Evolutionary conservation across 2,888 invertebrate species (phyloP).

Genomic region (Cephus sareptanus): DNA sequence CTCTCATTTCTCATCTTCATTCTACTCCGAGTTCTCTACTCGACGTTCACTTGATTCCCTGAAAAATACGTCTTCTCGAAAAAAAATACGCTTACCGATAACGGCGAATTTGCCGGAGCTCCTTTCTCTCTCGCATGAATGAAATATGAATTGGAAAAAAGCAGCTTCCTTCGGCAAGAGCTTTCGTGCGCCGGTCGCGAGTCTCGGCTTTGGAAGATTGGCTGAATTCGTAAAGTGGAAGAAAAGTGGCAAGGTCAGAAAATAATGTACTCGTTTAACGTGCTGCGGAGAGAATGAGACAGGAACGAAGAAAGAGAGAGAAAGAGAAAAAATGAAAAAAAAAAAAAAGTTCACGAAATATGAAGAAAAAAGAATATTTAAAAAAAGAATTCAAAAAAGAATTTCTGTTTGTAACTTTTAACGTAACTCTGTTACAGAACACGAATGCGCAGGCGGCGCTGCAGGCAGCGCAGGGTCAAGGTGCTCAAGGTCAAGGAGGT

Average conservation of each 20-base stretch:
- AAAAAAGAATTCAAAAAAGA: not conserved
- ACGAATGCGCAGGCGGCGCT: conserved; percentile 86
- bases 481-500: conserved; percentile 58
- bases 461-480: conserved; percentile 81
- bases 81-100: not conserved
- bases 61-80: not conserved
- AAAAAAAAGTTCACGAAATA: not conserved
- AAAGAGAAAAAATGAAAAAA: conserved; percentile 6
- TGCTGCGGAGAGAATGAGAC: not conserved
- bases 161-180: not conserved
- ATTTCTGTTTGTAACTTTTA: conserved; percentile 22
- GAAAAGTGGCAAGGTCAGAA: not conserved
- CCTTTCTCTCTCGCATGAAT: not conserved
- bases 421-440: conserved; percentile 47
- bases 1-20: no score
- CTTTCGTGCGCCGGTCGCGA: not conserved
- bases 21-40: conserved; percentile 12
- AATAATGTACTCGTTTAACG: not conserved
- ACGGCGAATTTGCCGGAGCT: not conserved
- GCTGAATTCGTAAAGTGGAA: not conserved
- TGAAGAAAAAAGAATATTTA: conserved; percentile 8
- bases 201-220: not conserved
- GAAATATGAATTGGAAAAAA: not conserved
- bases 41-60: not conserved
- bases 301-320: not conserved